Evolutionary conservation across 2,888 invertebrate species (phyloP).

Genomic region (Philopedon plagiatum): DNA sequence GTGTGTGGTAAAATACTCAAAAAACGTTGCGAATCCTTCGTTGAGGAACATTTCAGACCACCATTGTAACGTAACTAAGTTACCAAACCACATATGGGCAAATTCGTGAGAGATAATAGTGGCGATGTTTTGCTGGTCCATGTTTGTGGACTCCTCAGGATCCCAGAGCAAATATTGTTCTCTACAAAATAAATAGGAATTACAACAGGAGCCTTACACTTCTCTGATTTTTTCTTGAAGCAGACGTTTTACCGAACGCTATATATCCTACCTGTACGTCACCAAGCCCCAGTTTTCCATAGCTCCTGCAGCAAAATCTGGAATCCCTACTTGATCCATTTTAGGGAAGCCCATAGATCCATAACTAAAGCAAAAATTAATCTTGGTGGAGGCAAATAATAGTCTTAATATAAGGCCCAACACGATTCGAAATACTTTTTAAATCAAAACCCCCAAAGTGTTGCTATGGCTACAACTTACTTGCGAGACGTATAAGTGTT

Average conservation of each 20-base stretch:
- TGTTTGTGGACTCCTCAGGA: constrained; percentile 53
- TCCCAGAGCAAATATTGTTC: constrained; percentile 74
- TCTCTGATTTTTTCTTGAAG: not conserved
- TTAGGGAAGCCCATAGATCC: constrained; percentile 67
- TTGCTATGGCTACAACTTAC: constrained; percentile 24
- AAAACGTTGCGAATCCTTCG: constrained; percentile 82
- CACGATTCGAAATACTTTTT: too few relatives aligned
- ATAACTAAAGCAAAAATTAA: constrained; percentile 66
- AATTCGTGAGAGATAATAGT: constrained; percentile 82
- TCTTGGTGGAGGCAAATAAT: too few relatives aligned
- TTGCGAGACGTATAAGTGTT: constrained; percentile 71
- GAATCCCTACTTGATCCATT: constrained; percentile 88
- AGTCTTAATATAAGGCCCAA: too few relatives aligned
- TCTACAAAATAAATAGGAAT: constrained; percentile 63
- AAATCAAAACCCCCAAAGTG: not conserved
- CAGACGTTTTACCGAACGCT: too few relatives aligned
- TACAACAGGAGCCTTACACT: too few relatives aligned
- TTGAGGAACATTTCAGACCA: constrained; percentile 84
- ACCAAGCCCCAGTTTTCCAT: constrained; percentile 96
- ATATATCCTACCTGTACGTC: constrained; percentile 79
- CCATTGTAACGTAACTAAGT: constrained; percentile 82
- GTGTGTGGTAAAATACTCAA: constrained; percentile 74
- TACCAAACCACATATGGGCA: constrained; percentile 88
- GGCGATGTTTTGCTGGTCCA: constrained; percentile 72
- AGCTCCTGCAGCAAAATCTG: constrained; percentile 87